Conservation (phyloP, 2,797 vertebrate species). For the Lagocephalus sceleratus region DNA sequence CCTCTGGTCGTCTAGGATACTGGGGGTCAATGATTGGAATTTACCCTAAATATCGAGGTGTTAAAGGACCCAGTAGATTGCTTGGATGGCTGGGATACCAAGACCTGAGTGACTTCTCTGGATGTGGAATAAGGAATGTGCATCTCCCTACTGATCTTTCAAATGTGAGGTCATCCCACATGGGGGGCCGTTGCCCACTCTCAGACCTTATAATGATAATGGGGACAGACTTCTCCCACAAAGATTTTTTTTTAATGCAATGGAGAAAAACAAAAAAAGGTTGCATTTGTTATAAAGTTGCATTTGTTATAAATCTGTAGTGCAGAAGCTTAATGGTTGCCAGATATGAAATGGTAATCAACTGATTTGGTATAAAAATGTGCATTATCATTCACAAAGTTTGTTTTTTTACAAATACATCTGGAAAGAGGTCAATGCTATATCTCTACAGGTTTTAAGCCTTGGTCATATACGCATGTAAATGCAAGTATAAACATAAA, state of each 20-base stretch:
- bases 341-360: no score
- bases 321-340: no score
- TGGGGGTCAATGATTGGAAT: constrained; percentile 67
- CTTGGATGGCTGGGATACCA: constrained; percentile 68
- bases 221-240: constrained; percentile 25
- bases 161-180: constrained; percentile 64
- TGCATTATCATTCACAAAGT: no score
- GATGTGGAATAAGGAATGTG: constrained; percentile 66
- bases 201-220: constrained; percentile 54
- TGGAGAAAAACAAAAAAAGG: no score
- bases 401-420: no score
- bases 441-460: no score
- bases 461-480: no score
- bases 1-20: constrained; percentile 63
- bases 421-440: no score
- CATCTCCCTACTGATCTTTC: constrained; percentile 61
- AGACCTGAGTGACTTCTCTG: constrained; percentile 52
- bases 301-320: no score
- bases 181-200: constrained; percentile 49
- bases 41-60: constrained; percentile 59
- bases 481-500: no score
- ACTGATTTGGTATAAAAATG: no score
- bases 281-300: no score
- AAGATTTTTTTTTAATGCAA: constrained; percentile 40
- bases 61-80: constrained; percentile 58